Percentiles rank a stretch among this genome's conserved stretches.
phyloP scores from a whole-genome alignment of 2,797 vertebrate species.

The Pogoniulus pusillus region DNA sequence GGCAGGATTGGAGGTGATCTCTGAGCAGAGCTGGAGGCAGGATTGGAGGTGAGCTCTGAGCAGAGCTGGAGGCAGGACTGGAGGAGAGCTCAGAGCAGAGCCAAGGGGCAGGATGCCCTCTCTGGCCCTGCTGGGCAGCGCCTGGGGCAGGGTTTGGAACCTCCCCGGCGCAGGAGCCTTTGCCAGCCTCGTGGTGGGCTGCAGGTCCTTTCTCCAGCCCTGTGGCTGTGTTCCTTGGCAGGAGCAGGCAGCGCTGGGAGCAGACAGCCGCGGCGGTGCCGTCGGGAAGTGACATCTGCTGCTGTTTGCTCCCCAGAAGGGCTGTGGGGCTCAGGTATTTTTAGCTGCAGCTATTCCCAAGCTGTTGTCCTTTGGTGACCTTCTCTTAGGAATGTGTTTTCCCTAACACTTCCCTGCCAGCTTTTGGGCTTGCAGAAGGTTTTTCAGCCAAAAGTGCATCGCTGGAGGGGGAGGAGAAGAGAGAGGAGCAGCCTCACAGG shows the following conservation, averaged over 20 bases:
- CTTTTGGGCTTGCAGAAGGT: neutral
- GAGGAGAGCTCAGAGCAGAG: too few relatives aligned
- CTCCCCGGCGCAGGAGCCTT: neutral
- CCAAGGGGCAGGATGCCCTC: too few relatives aligned
- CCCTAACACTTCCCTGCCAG: neutral
- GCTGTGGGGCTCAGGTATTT: neutral
- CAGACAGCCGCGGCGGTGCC: neutral
- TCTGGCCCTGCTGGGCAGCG: too few relatives aligned
- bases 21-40: too few relatives aligned
- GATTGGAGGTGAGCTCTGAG: too few relatives aligned
- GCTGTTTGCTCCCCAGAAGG: constrained; percentile 3
- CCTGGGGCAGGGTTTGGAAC: too few relatives aligned
- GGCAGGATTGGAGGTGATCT: too few relatives aligned
- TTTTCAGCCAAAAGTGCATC: neutral
- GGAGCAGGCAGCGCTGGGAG: neutral
- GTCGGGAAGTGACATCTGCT: constrained; percentile 1
- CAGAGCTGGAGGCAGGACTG: too few relatives aligned
- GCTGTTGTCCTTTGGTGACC: neutral
- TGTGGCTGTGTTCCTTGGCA: neutral
- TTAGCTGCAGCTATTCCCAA: constrained; percentile 8
- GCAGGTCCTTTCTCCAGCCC: neutral
- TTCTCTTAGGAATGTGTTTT: neutral
- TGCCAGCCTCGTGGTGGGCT: neutral
- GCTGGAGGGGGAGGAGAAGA: neutral
- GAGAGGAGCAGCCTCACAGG: neutral